Percentiles rank a stretch among this genome's conserved stretches.
These are phyloP conservation scores for Cydia amplana DNA, from an alignment of 1,140 invertebrate genomes.

Conservation along the genomic window DNA sequence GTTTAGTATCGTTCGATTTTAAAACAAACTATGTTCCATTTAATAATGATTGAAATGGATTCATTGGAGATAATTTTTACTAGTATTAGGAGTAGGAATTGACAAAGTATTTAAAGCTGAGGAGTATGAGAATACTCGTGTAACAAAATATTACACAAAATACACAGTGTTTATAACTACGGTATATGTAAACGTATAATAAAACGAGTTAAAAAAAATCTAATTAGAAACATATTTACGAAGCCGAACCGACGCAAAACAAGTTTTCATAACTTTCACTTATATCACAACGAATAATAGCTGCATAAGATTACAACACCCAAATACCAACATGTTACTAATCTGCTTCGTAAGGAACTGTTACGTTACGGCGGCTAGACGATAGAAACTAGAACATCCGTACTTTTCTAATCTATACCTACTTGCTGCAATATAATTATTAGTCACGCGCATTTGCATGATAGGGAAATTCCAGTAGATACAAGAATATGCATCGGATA, in stretches of 20 bases:
- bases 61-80: too few relatives aligned
- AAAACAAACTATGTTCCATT: too few relatives aligned
- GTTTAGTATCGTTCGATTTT: too few relatives aligned
- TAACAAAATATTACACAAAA: background rate
- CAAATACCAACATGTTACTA: background rate
- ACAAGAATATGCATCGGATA: background rate
- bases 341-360: background rate
- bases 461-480: background rate
- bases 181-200: background rate
- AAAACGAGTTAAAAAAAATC: background rate
- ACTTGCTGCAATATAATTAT: background rate
- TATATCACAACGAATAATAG: slow-evolving; percentile 13
- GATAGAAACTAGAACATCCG: background rate
- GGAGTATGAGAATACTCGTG: background rate
- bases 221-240: background rate
- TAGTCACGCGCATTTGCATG: background rate
- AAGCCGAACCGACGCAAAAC: background rate
- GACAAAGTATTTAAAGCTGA: too few relatives aligned
- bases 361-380: background rate
- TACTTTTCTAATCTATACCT: background rate
- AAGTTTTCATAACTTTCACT: slow-evolving; percentile 20
- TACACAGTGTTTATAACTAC: background rate
- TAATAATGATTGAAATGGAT: too few relatives aligned
- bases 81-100: too few relatives aligned
- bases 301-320: slow-evolving; percentile 1